A percentile compares a stretch with the other conserved stretches of the same genome.
phyloP scores from a whole-genome alignment of 2,888 invertebrate genomes.

The Cepaea hortensis region DNA sequence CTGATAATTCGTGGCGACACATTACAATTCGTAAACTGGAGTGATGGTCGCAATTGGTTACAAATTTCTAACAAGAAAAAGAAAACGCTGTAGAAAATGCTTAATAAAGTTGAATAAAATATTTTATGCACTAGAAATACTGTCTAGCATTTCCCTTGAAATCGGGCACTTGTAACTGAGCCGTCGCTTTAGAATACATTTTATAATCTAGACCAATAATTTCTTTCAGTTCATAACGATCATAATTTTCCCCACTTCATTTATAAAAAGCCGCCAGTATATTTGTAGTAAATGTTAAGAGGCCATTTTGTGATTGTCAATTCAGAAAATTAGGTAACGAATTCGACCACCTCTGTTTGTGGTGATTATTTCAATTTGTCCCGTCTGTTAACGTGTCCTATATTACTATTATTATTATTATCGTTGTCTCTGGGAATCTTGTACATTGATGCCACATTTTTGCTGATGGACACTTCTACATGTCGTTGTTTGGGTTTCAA shows the following conservation, averaged over 20 bases:
- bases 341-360: not conserved
- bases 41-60: no score
- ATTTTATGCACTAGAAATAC: no score
- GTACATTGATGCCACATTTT: not conserved
- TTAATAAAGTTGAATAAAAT: no score
- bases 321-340: not conserved
- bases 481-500: not conserved
- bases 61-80: no score
- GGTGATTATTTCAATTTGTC: not conserved
- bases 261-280: not conserved
- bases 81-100: no score
- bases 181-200: not conserved
- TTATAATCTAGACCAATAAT: not conserved
- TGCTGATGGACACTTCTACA: not conserved
- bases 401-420: not conserved
- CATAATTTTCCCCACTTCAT: not conserved
- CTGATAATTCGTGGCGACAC: no score
- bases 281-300: slow-evolving; percentile 3
- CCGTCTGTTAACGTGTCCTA: not conserved
- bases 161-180: no score
- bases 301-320: not conserved
- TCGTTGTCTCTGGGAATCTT: not conserved
- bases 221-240: not conserved
- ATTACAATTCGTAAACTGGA: no score
- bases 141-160: no score